Evolutionary conservation across 2,113 vertebrate genomes (phyloP), one percentile per base, ranked within the genome.

Genomic region (Ardeotis arabs): DNA sequence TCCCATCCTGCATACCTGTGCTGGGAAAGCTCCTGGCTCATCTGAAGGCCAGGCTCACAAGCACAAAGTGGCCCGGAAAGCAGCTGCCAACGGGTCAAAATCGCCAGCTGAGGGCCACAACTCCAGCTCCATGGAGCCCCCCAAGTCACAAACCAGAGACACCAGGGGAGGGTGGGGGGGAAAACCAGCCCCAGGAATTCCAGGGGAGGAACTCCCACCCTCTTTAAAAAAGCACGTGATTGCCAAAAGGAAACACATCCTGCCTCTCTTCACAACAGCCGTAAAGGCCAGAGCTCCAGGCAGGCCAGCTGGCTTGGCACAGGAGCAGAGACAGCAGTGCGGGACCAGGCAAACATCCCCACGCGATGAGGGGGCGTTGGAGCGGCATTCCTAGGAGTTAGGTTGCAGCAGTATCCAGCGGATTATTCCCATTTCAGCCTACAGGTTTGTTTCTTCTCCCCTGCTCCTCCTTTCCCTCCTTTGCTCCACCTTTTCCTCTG

Each of bases 301-400:
- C 93, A 94, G 81, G 83, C 90, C 96, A 96, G 90, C 92, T 89
- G 94, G 76, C 47, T 93, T 93, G 92, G 96, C 90, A 90, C 44
- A 67, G 88, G 76, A 89, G 95, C 72, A 83, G 93, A 85, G 62
- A 68, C 47, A 0, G 94, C 75, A 66, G 79, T 20, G 47, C 6
- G 27, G 93, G 93, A 95, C 64, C 69, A 78, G 93, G 90, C 76
- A 93, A 97, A 93, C 86, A 90, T 88, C 93, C 76, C 88, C 68
- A 56, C 20, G 0, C 49, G 4, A 76, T 70, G 85, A 84, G 73
- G 72, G 84, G 88, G 75, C 35, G 50, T 88, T 63, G 52, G 68
- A 92, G 72, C 21, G 1, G 84, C 91, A 92, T 97, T 97, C 94
- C 92, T 94, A 88, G 72, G 93, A 85, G 90, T 86, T 94, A 80